Percentiles rank a stretch among this genome's conserved stretches.
Conservation (phyloP, 2,113 vertebrate genomes). For the Eudyptes chrysolophus region DNA sequence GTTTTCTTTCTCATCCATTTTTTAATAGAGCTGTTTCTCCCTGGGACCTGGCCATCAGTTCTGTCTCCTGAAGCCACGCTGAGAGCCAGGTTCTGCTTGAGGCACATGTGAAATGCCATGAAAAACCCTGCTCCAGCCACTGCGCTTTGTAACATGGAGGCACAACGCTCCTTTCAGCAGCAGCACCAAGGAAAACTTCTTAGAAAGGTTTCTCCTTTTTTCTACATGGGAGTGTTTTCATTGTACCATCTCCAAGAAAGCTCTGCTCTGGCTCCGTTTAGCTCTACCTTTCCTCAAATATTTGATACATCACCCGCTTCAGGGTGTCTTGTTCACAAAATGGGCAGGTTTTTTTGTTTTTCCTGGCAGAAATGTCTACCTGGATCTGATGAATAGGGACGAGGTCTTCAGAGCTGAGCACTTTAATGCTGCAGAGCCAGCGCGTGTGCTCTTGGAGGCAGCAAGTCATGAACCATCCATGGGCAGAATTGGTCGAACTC, state of each 20-base stretch:
- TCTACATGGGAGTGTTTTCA: background rate
- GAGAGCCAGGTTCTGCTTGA: background rate
- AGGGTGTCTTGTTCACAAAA: background rate
- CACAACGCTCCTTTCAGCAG: background rate
- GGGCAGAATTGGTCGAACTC: background rate
- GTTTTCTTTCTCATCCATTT: background rate
- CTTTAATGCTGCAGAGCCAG: background rate
- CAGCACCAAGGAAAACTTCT: background rate
- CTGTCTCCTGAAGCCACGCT: background rate
- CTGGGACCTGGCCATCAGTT: background rate
- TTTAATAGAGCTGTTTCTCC: background rate
- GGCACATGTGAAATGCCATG: fast-evolving
- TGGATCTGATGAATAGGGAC: background rate
- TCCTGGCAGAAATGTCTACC: background rate
- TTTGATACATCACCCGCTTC: background rate
- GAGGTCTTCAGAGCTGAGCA: background rate
- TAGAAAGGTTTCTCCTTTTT: background rate
- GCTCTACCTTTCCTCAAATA: background rate
- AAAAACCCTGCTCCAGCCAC: background rate
- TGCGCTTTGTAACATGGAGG: background rate
- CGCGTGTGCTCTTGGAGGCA: fast-evolving
- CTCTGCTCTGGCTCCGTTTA: background rate
- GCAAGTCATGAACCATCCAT: fast-evolving
- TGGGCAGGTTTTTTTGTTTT: background rate
- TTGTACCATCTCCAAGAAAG: background rate